Conservation (phyloP, 2,888 invertebrate species). For the Mesorhabditis spiculigera region DNA sequence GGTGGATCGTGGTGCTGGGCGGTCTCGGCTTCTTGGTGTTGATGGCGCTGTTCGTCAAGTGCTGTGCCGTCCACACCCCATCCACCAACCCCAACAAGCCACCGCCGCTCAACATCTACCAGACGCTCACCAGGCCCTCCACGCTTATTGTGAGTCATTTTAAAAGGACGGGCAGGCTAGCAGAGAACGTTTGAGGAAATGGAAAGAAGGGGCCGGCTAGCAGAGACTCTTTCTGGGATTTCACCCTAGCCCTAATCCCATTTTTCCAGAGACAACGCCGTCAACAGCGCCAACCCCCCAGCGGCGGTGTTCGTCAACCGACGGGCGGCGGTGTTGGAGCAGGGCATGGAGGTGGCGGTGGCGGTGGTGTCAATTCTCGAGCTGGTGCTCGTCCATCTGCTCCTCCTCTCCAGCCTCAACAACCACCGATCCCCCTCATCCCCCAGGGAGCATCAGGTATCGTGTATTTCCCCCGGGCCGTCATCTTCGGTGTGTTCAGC, state of each 20-base stretch:
- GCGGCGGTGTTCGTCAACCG: slow-evolving; percentile 17
- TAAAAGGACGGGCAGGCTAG: background rate
- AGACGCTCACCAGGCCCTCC: slow-evolving; percentile 67
- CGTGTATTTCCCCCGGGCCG: slow-evolving; percentile 7
- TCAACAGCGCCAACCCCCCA: slow-evolving; percentile 33
- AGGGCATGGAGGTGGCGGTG: slow-evolving; percentile 5
- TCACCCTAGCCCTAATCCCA: background rate
- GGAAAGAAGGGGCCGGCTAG: too few relatives aligned
- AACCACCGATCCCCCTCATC: slow-evolving; percentile 22
- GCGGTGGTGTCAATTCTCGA: slow-evolving; percentile 19
- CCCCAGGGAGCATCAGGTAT: background rate
- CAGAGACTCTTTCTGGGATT: background rate
- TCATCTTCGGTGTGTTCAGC: background rate
- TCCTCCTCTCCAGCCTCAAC: slow-evolving; percentile 26
- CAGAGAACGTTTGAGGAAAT: too few relatives aligned
- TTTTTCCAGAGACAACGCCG: slow-evolving; percentile 31
- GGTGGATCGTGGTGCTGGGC: slow-evolving; percentile 91
- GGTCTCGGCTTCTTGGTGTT: slow-evolving; percentile 85
- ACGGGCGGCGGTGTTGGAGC: background rate
- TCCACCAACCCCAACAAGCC: slow-evolving; percentile 96
- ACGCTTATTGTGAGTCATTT: slow-evolving; percentile 40
- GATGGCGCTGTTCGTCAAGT: slow-evolving; percentile 97
- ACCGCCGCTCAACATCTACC: slow-evolving; percentile 86
- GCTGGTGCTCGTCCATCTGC: slow-evolving; percentile 29
- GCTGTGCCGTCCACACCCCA: slow-evolving; percentile 98